These are phyloP conservation scores for Brenthis daphne DNA, from an alignment of 2,888 invertebrate genomes.

Conservation along the genomic window DNA sequence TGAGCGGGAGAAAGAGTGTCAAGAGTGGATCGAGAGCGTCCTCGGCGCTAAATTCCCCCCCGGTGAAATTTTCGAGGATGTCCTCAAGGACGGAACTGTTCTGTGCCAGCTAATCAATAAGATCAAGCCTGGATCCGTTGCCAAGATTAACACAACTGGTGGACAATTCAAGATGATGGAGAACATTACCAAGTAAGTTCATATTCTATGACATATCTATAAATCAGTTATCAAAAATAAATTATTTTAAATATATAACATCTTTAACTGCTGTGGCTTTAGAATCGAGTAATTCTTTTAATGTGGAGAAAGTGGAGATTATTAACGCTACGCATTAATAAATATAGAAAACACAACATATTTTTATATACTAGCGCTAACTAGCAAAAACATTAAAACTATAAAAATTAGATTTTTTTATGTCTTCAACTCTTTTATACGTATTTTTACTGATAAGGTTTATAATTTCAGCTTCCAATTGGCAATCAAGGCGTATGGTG, in stretches of 20 bases:
- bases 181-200: constrained; percentile 94
- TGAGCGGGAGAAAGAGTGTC: constrained; percentile 92
- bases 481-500: constrained; percentile 93
- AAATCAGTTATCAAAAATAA: no score
- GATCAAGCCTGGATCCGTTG: constrained; percentile 91
- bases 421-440: neutral
- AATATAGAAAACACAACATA: no score
- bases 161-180: constrained; percentile 99
- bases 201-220: neutral
- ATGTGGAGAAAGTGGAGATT: no score
- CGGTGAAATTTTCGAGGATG: constrained; percentile 92
- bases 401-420: neutral
- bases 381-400: no score
- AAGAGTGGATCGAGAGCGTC: constrained; percentile 95
- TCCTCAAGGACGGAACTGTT: constrained; percentile 94
- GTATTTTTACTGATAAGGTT: neutral
- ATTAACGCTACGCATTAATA: no score
- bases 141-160: constrained; percentile 95
- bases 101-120: constrained; percentile 98
- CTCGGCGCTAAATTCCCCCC: constrained; percentile 94
- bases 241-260: no score
- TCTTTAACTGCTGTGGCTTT: no score
- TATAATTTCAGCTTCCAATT: constrained; percentile 86
- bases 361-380: no score
- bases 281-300: no score